These are phyloP conservation scores for Uria lomvia DNA, from an alignment of 2,113 vertebrate species.

Conservation along the genomic window DNA sequence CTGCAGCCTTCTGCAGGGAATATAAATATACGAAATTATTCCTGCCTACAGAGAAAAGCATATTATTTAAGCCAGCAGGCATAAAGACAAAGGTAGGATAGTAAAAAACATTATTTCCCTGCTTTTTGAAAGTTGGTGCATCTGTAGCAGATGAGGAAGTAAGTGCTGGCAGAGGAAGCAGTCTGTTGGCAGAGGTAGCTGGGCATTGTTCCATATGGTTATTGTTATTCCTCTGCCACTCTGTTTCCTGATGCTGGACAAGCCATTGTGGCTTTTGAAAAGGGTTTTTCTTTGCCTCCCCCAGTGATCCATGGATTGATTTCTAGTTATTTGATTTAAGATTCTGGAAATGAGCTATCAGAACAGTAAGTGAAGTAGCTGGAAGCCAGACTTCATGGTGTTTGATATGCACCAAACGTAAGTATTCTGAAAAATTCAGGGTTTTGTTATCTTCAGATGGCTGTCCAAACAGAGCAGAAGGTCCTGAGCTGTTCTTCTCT, in stretches of 20 bases:
- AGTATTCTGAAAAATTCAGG: neutral
- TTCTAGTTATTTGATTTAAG: neutral
- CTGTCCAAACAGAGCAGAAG: neutral
- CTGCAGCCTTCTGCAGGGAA: neutral
- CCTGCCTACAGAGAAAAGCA: neutral
- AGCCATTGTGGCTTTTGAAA: neutral
- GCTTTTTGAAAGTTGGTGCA: neutral
- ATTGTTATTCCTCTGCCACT: neutral
- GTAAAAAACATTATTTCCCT: neutral
- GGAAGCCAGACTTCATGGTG: neutral
- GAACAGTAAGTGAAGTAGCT: neutral
- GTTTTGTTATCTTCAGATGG: neutral
- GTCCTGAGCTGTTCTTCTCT: neutral
- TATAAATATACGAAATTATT: neutral
- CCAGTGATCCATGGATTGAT: neutral
- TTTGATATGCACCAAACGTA: neutral
- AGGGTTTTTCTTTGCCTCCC: neutral
- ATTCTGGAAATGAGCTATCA: neutral
- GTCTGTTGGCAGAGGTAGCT: neutral
- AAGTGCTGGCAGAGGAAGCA: neutral
- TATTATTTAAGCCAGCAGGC: neutral
- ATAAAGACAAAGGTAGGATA: neutral
- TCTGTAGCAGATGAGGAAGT: neutral
- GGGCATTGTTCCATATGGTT: neutral
- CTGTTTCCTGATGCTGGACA: neutral